These are phyloP conservation scores for Ceratina calcarata DNA, from an alignment of 1,140 invertebrate genomes.

Conservation along the genomic window DNA sequence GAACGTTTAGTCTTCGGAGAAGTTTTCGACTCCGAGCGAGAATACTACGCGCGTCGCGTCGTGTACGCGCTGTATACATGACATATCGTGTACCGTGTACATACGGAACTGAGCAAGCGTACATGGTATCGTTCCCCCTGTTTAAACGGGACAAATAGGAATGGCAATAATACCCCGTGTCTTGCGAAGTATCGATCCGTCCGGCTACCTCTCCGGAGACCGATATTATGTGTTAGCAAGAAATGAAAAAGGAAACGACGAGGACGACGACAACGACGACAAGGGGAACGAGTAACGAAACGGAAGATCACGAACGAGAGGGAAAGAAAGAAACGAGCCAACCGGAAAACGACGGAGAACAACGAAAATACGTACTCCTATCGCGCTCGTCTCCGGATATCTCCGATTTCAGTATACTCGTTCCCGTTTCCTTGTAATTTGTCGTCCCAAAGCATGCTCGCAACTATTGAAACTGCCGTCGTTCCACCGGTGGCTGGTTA, in stretches of 20 bases:
- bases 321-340: conserved; percentile 8
- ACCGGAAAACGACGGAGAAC: conserved; percentile 2
- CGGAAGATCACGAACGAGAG: neutral
- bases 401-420: conserved; percentile 3
- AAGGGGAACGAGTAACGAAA: neutral
- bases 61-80: conserved; percentile 15
- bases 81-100: conserved; percentile 35
- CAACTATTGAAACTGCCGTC: neutral
- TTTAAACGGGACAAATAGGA: conserved; percentile 61
- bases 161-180: conserved; percentile 63
- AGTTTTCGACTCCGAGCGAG: conserved; percentile 8
- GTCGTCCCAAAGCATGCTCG: neutral
- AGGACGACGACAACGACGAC: neutral
- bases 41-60: neutral
- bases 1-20: conserved; percentile 45
- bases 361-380: neutral
- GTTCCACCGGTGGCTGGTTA: neutral
- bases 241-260: conserved; percentile 53
- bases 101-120: conserved; percentile 13
- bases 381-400: neutral
- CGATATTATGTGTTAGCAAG: conserved; percentile 56
- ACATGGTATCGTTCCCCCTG: conserved; percentile 35
- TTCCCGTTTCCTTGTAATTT: conserved; percentile 28
- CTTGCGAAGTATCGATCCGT: conserved; percentile 53
- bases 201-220: conserved; percentile 35